Conservation (phyloP, 2,113 vertebrate species). For the Ctenodactylus gundi region DNA sequence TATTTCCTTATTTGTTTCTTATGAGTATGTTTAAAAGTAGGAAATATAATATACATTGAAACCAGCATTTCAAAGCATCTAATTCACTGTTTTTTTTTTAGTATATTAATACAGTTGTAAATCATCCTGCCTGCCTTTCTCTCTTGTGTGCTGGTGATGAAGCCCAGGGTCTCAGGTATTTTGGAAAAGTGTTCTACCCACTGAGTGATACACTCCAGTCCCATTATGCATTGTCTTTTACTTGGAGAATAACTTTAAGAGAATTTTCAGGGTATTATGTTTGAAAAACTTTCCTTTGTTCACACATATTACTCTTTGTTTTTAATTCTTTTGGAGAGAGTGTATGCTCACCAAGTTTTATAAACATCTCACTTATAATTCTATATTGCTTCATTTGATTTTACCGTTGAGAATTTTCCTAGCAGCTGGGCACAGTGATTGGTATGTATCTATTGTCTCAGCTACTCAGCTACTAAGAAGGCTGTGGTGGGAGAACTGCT, state of each 20-base stretch:
- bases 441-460: neutral
- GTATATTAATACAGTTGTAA: neutral
- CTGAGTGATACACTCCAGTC: no score
- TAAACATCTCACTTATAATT: neutral
- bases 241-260: neutral
- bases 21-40: neutral
- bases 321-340: neutral
- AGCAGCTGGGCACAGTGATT: neutral
- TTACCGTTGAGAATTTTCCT: neutral
- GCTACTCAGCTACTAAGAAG: neutral
- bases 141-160: neutral
- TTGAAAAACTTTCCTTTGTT: constrained; percentile 21
- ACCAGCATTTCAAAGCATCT: neutral
- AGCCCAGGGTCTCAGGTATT: neutral
- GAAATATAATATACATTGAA: neutral
- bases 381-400: neutral
- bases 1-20: neutral
- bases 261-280: neutral
- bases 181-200: neutral
- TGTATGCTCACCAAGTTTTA: neutral
- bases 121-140: neutral
- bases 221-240: neutral
- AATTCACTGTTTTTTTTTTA: neutral
- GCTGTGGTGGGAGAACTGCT: neutral
- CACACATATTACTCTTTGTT: neutral